Percentiles rank a stretch among this genome's conserved stretches.
These are phyloP conservation scores for Hesperophylax magnus DNA, from an alignment of 1,140 invertebrate genomes.

Conservation along the genomic window DNA sequence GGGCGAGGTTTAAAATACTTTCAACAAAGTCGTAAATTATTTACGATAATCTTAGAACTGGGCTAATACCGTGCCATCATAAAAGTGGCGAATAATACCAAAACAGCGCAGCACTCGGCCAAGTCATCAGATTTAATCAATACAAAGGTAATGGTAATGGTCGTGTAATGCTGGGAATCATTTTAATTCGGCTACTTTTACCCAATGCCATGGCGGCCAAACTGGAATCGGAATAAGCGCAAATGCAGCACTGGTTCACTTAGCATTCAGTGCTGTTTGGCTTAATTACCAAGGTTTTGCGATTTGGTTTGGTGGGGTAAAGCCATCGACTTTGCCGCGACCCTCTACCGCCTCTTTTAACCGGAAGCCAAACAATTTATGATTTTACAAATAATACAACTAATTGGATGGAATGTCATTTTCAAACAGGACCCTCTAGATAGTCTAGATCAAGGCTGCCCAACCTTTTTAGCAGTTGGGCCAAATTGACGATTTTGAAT, in stretches of 20 bases:
- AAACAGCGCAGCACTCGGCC: constrained; percentile 20
- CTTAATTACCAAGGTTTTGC: background rate
- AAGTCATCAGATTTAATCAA: constrained; percentile 30
- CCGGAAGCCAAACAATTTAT: too few relatives aligned
- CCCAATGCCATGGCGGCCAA: constrained; percentile 1
- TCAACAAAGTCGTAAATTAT: constrained; percentile 27
- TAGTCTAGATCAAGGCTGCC: too few relatives aligned
- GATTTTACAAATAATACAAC: too few relatives aligned
- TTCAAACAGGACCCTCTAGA: too few relatives aligned
- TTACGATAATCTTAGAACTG: constrained; percentile 29
- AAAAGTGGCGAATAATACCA: constrained; percentile 13
- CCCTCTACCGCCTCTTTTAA: too few relatives aligned
- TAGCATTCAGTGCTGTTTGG: background rate
- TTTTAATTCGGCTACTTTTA: constrained; percentile 27
- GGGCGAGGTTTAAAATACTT: constrained; percentile 6
- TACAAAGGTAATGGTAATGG: constrained; percentile 1
- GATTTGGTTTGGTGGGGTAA: too few relatives aligned
- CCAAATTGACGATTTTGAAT: too few relatives aligned
- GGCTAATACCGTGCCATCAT: constrained; percentile 33
- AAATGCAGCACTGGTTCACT: constrained; percentile 1
- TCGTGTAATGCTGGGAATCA: constrained; percentile 23
- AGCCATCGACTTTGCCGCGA: too few relatives aligned
- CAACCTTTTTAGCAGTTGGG: too few relatives aligned
- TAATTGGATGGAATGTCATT: too few relatives aligned
- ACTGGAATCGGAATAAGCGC: constrained; percentile 16